Evolutionary conservation across 2,888 invertebrate genomes (phyloP), one percentile per base, ranked within the genome.

Genomic region (Odontocolon sp.): DNA sequence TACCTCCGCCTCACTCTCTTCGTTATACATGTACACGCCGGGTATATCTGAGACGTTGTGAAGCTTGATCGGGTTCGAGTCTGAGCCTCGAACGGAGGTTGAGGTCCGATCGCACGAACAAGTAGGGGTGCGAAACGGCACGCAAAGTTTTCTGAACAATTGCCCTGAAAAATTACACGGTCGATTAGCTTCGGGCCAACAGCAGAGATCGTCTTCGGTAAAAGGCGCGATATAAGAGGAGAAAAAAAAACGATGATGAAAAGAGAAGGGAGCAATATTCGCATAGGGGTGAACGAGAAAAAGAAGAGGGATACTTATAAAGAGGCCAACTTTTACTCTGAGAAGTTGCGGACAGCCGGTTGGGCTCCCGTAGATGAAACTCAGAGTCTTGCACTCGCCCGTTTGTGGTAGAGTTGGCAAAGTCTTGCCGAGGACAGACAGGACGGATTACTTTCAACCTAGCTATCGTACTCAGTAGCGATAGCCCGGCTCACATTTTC

Each of bases 81-180:
- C 31, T 57, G n/a, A n/a, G n/a, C 36, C 18, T n/a, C 36, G 23
- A 21, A n/a, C 23, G 9, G 26, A 14, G 36, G 33, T 21, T 21
- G 8, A n/a, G n/a, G n/a, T n/a, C 31, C 14, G n/a, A 23, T 38
- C 26, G 50, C 21, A 50, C 38, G 50, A 64, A 23, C 47, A 66
- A 57, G 38, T 40, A 26, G 21, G n/a, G 14, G 45, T 40, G 33
- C 21, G 54, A 9, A 36, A 23, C 31, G 56, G 56, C 52, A 50
- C 47, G 50, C 67, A 73, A 69, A 85, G 79, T 83, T 85, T 85
- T 82, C 79, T 40, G 83, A 79, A 84, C 82, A 85, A 86, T 86
- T 82, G 77, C 63, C 78, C 81, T 83, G 82, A 81, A 86, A 86
- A 86, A 87, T 87, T 84, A 87, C 86, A 68, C 86, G 84, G 80